Evolutionary conservation across 2,888 invertebrate genomes (phyloP).

Genomic region (Ariolimax columbianus): DNA sequence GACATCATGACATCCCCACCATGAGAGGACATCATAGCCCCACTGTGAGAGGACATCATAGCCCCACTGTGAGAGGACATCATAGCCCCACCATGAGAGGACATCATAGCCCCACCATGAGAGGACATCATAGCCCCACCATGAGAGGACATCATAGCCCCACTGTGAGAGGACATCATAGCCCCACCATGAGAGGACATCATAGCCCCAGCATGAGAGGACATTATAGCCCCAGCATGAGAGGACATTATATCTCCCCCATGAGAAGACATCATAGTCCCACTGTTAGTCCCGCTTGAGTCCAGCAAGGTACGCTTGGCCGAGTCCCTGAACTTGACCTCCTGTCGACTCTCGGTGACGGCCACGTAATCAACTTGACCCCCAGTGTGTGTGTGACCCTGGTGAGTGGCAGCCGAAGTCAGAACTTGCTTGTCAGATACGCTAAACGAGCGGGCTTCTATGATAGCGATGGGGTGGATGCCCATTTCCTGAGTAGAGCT

Average conservation of each 20-base stretch:
- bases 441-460: slow-evolving; percentile 66
- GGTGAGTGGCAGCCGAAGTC: slow-evolving; percentile 40
- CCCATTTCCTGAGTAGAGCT: slow-evolving; percentile 51
- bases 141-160: slow-evolving; percentile 25
- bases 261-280: not conserved
- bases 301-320: slow-evolving; percentile 11
- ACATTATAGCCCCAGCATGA: slow-evolving; percentile 25
- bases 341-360: too few relatives aligned
- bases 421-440: slow-evolving; percentile 55
- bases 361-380: too few relatives aligned
- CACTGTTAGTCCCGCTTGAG: not conserved
- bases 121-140: not conserved
- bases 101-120: not conserved
- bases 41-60: too few relatives aligned
- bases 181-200: not conserved
- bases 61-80: slow-evolving; percentile 3
- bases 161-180: not conserved
- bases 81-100: not conserved
- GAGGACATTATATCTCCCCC: not conserved
- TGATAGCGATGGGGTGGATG: slow-evolving; percentile 70
- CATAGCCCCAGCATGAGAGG: not conserved
- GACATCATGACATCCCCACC: slow-evolving; percentile 24
- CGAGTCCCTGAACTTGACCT: slow-evolving; percentile 28
- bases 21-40: slow-evolving; percentile 17
- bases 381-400: too few relatives aligned